Conservation (phyloP, 2,113 vertebrate genomes). For the Paramormyrops kingsleyae region DNA sequence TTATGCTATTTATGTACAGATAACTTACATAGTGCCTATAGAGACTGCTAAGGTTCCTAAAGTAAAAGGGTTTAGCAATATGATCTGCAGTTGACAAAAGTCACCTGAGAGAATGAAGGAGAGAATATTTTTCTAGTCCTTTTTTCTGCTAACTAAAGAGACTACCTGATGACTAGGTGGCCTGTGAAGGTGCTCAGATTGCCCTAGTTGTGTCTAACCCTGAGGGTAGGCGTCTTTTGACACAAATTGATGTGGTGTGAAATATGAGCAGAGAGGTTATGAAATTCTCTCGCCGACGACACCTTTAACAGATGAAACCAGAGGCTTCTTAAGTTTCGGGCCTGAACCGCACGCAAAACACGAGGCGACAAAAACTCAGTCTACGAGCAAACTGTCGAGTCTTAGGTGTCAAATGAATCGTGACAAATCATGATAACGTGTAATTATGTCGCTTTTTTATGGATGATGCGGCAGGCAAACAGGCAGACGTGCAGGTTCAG, state of each 20-base stretch:
- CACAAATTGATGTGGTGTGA: not conserved
- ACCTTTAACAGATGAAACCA: not conserved
- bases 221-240: conserved; percentile 10
- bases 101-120: conserved; percentile 3
- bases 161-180: conserved; percentile 37
- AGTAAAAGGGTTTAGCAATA: not conserved
- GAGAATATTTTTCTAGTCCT: conserved; percentile 47
- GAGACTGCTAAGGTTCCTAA: not conserved
- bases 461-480: not conserved
- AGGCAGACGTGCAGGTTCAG: not conserved
- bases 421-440: not conserved
- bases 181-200: conserved; percentile 30
- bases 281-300: not conserved
- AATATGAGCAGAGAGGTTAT: not conserved
- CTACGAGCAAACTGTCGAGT: not conserved
- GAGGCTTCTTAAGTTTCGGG: not conserved
- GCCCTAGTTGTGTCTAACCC: conserved; percentile 34
- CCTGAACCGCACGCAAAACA: not conserved
- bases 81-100: conserved; percentile 21
- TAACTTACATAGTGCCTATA: not conserved
- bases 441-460: not conserved
- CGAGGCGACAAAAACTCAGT: not conserved
- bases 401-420: not conserved
- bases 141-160: conserved; percentile 44
- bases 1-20: not conserved